These are phyloP conservation scores for Jaculus jaculus DNA, from an alignment of 2,113 vertebrate species.

Conservation along the genomic window DNA sequence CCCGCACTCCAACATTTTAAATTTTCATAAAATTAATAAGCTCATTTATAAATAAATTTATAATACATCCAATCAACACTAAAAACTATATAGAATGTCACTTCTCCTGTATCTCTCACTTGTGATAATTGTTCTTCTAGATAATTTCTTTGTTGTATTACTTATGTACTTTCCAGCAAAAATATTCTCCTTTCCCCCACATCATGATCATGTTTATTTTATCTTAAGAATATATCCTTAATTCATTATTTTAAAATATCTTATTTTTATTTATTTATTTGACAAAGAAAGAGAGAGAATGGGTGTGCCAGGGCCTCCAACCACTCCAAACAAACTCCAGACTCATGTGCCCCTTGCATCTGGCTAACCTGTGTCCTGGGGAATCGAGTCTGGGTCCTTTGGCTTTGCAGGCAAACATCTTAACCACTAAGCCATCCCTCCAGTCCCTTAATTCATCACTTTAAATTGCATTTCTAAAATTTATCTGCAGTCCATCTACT, in stretches of 20 bases:
- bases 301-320: no score
- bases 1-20: slow-evolving; percentile 37
- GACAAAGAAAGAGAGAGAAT: no score
- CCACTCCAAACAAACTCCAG: no score
- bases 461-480: slow-evolving; percentile 48
- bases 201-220: not conserved
- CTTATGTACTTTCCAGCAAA: slow-evolving; percentile 28
- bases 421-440: no score
- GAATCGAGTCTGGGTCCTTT: no score
- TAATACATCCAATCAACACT: not conserved
- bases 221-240: not conserved
- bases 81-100: slow-evolving; percentile 6
- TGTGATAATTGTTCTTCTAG: not conserved
- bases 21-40: slow-evolving; percentile 14
- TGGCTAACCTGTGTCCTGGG: no score
- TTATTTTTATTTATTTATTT: no score
- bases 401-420: no score
- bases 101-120: not conserved
- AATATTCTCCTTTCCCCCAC: not conserved
- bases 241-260: slow-evolving; percentile 49
- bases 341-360: no score
- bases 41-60: slow-evolving; percentile 41
- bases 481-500: not conserved
- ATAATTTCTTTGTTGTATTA: slow-evolving; percentile 32
- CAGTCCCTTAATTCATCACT: slow-evolving; percentile 23